Evolutionary conservation across 1,140 invertebrate species (phyloP).

Genomic region (Atta colombica): DNA sequence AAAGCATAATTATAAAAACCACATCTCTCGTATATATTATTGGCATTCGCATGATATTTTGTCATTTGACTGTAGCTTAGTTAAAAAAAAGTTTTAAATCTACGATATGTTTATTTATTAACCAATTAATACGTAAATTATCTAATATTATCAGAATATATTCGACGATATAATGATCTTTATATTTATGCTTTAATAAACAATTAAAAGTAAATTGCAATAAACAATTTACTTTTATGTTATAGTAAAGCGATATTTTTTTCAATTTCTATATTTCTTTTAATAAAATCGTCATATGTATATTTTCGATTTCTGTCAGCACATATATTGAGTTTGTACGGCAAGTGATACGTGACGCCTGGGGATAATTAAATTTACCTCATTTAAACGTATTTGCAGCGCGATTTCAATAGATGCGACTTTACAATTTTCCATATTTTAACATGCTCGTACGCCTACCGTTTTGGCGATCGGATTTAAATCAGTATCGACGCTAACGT

Average conservation of each 20-base stretch:
- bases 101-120: background rate
- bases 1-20: background rate
- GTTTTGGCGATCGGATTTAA: constrained; percentile 37
- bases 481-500: constrained; percentile 38
- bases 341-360: constrained; percentile 12
- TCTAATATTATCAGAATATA: background rate
- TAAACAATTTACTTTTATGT: background rate
- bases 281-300: background rate
- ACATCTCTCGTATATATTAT: background rate
- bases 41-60: background rate
- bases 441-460: constrained; percentile 12
- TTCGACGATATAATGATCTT: background rate
- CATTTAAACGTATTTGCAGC: constrained; percentile 35
- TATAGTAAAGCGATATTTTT: background rate
- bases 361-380: constrained; percentile 54
- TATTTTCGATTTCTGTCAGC: constrained; percentile 14
- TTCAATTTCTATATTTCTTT: background rate
- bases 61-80: background rate
- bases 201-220: background rate
- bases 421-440: constrained; percentile 57
- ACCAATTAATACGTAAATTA: too few relatives aligned
- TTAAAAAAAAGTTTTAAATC: background rate
- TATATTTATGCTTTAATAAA: background rate
- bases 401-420: constrained; percentile 37
- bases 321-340: constrained; percentile 21